These are phyloP conservation scores for Rhopilema esculentum DNA, from an alignment of 30 jellyfish, hydroid and myxozoan species.

Conservation along the genomic window DNA sequence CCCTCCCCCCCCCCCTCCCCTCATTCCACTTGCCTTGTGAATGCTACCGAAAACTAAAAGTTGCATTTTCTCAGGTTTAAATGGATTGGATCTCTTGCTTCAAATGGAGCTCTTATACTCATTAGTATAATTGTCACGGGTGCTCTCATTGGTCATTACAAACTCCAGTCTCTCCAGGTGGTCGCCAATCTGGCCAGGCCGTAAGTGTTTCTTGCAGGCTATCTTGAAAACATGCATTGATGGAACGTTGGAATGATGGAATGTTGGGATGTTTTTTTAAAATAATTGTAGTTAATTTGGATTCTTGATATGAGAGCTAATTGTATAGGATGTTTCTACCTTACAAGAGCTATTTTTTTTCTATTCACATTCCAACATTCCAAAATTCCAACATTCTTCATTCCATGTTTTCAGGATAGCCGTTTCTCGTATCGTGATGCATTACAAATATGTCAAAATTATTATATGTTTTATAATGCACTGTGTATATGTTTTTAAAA, in stretches of 20 bases:
- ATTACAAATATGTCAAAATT: too few relatives aligned
- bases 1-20: too few relatives aligned
- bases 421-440: too few relatives aligned
- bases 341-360: not conserved
- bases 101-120: slow-evolving; percentile 43
- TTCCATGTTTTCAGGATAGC: too few relatives aligned
- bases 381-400: not conserved
- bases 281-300: not conserved
- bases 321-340: not conserved
- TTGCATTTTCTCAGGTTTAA: too few relatives aligned
- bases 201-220: slow-evolving; percentile 11
- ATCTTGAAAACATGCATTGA: not conserved
- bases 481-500: too few relatives aligned
- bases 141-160: slow-evolving; percentile 50
- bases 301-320: not conserved
- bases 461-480: too few relatives aligned
- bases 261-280: not conserved
- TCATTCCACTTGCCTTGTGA: too few relatives aligned
- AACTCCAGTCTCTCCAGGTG: slow-evolving; percentile 40
- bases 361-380: not conserved
- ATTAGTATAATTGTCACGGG: slow-evolving; percentile 51
- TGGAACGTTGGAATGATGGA: not conserved
- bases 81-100: slow-evolving; percentile 50
- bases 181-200: slow-evolving; percentile 51
- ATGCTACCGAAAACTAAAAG: too few relatives aligned